These are phyloP conservation scores for Tridacna crocea DNA, from an alignment of 2,888 invertebrate species.

Conservation along the genomic window DNA sequence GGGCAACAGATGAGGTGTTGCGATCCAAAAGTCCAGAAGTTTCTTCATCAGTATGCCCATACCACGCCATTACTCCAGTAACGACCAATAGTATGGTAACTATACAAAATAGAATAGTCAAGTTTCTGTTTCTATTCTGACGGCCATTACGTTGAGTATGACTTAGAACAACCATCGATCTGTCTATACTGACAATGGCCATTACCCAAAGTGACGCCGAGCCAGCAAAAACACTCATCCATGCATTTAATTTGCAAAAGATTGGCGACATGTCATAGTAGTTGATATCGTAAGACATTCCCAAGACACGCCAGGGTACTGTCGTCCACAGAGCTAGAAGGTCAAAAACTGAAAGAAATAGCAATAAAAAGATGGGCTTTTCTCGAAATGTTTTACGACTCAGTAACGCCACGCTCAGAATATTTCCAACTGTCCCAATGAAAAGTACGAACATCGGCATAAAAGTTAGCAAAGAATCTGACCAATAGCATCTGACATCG, in stretches of 20 bases:
- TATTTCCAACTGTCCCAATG: slow-evolving; percentile 2
- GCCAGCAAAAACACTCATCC: background rate
- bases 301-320: background rate
- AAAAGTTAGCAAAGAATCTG: background rate
- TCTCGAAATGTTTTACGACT: slow-evolving; percentile 1
- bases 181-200: background rate
- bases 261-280: background rate
- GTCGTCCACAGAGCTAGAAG: background rate
- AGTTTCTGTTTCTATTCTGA: slow-evolving; percentile 1
- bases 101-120: background rate
- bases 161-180: background rate
- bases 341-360: slow-evolving; percentile 4
- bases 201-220: slow-evolving; percentile 3
- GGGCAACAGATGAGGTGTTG: background rate
- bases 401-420: background rate
- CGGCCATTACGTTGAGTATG: no score
- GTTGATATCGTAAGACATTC: background rate
- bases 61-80: background rate
- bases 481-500: background rate
- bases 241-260: background rate
- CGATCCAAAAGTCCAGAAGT: background rate
- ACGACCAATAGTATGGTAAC: background rate
- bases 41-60: background rate
- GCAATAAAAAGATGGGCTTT: slow-evolving; percentile 2
- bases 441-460: background rate